Evolutionary conservation across 2,113 vertebrate species (phyloP).

Genomic region (Sylvia atricapilla): DNA sequence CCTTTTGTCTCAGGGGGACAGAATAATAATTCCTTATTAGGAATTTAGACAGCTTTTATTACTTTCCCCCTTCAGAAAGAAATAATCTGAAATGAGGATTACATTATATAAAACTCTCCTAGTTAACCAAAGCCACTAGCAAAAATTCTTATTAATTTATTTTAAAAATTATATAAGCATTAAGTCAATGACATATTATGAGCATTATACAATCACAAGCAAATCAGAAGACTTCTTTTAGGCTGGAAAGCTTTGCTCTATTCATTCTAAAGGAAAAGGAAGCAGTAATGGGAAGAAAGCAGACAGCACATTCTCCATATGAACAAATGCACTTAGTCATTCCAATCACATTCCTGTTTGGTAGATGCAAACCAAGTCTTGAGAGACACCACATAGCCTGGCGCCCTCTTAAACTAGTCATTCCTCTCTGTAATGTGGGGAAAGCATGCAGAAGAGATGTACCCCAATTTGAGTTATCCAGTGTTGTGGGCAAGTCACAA

Average conservation of each 20-base stretch:
- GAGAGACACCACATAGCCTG: neutral
- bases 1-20: neutral
- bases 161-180: neutral
- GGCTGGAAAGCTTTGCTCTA: neutral
- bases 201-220: accelerated
- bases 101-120: neutral
- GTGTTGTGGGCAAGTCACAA: neutral
- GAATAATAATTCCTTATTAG: neutral
- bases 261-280: neutral
- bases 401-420: neutral
- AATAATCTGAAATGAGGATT: neutral
- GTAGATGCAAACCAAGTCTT: neutral
- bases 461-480: neutral
- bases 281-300: neutral
- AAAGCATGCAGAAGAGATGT: neutral
- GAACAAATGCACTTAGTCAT: accelerated
- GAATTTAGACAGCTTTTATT: neutral
- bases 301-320: accelerated
- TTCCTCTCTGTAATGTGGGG: neutral
- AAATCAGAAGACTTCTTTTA: neutral
- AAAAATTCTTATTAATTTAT: neutral
- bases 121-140: neutral
- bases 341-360: neutral
- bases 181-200: neutral
- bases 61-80: neutral